Conservation (phyloP, 2,113 vertebrate genomes). For the Trinectes maculatus region DNA sequence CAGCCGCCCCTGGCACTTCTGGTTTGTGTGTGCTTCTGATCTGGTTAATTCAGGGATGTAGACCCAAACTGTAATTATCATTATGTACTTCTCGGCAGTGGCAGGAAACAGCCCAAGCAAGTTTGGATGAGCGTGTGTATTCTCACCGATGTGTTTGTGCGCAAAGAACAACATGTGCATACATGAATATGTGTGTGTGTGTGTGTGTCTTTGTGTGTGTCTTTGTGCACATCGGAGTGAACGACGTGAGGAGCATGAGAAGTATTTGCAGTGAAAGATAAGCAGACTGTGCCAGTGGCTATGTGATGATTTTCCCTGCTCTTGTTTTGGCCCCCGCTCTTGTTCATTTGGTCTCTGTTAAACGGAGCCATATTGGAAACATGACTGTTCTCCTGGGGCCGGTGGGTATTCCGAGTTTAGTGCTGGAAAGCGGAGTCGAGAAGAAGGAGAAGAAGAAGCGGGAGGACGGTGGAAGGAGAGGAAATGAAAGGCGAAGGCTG, state of each 20-base stretch:
- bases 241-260: slow-evolving; percentile 54
- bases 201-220: slow-evolving; percentile 2
- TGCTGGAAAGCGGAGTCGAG: slow-evolving; percentile 32
- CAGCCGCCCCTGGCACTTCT: slow-evolving; percentile 65
- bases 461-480: slow-evolving; percentile 17
- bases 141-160: slow-evolving; percentile 58
- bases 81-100: slow-evolving; percentile 77
- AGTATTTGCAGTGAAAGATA: slow-evolving; percentile 69
- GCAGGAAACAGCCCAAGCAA: slow-evolving; percentile 73
- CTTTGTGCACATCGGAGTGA: slow-evolving; percentile 7
- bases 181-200: slow-evolving; percentile 42
- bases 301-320: slow-evolving; percentile 69
- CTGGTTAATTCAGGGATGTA: slow-evolving; percentile 75
- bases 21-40: slow-evolving; percentile 64
- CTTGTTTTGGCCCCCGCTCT: slow-evolving; percentile 59
- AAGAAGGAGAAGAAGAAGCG: slow-evolving; percentile 33
- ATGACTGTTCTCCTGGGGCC: slow-evolving; percentile 49
- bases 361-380: slow-evolving; percentile 72
- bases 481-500: slow-evolving; percentile 38
- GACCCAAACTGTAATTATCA: slow-evolving; percentile 80
- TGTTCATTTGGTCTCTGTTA: slow-evolving; percentile 61
- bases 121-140: slow-evolving; percentile 69
- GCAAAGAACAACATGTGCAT: slow-evolving; percentile 63
- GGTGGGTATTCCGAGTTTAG: slow-evolving; percentile 48
- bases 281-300: slow-evolving; percentile 62